These are phyloP conservation scores for Salminus brasiliensis DNA, from an alignment of 2,113 vertebrate genomes.

Conservation along the genomic window DNA sequence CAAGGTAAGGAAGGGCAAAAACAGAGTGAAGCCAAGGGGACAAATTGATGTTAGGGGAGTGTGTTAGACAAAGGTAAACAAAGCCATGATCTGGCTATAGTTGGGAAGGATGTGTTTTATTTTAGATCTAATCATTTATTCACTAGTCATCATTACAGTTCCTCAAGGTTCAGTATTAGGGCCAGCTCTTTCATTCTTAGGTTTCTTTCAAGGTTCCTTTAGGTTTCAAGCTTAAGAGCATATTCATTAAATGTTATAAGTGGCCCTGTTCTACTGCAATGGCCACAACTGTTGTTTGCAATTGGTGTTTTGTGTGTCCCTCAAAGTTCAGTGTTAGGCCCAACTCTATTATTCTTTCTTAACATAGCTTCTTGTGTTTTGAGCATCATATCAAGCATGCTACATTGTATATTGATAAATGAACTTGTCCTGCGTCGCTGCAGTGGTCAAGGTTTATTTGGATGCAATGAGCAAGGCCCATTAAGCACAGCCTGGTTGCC, in stretches of 20 bases:
- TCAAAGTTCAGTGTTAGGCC: background rate
- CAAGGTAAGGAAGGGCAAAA: slow-evolving; percentile 32
- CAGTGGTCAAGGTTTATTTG: slow-evolving; percentile 20
- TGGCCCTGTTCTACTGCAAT: too few relatives aligned
- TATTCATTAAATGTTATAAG: too few relatives aligned
- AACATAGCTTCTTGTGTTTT: background rate
- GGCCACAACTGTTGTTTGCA: too few relatives aligned
- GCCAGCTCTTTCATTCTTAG: too few relatives aligned
- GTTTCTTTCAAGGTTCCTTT: too few relatives aligned
- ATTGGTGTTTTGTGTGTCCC: too few relatives aligned
- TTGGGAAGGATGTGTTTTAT: background rate
- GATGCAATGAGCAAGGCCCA: slow-evolving; percentile 20
- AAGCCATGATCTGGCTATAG: background rate
- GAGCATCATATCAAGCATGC: background rate
- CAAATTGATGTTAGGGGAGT: slow-evolving; percentile 30
- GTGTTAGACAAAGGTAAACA: background rate
- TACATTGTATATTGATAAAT: background rate
- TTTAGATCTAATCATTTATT: background rate
- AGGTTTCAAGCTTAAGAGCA: too few relatives aligned
- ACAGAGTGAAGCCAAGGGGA: slow-evolving; percentile 20
- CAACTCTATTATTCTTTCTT: background rate
- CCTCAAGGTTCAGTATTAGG: too few relatives aligned
- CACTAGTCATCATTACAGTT: too few relatives aligned
- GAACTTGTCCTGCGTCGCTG: background rate
- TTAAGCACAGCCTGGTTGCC: slow-evolving; percentile 47